Evolutionary conservation across 2,113 vertebrate species (phyloP), one percentile per base, ranked within the genome.

Genomic region (Microcebus ravelobensis): DNA sequence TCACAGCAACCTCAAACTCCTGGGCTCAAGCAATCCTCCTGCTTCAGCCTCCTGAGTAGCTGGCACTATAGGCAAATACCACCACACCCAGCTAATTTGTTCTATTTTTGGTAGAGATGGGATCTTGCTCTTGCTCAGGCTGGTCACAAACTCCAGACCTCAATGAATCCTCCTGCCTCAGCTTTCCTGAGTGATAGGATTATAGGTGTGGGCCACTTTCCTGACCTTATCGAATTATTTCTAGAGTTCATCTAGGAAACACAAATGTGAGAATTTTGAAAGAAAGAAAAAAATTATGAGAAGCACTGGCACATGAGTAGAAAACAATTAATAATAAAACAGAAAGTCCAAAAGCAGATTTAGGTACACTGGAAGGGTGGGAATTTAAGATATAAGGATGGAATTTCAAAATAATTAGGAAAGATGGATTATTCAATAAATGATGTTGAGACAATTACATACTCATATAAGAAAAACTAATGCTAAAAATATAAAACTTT

Each of bases 181-280:
- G 59, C 59, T 25, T 61, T 9, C 25, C 59, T 12, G 59, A 61
- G 59, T 61, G 25, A 10, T 27, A 61, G 59, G 59, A 61, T 61
- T 27, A 61, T 10, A 61, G 59, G 59, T 11, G 1, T 27, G 23
- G 11, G 23, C 59, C 18, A 57, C 55, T 5, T 57, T 57, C 55
- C 55, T 57, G 55, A 6, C 55, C 57, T n/a, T 90, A 36, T 94
- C 15, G 61, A 39, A 82, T 42, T 82, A 21, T 91, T 76, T 91
- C 21, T 87, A 59, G 81, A 82, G 59, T 87, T 87, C 48, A 61
- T 68, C 15, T 91, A 50, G n/a, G 81, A 94, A 94, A 59, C 27
- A 87, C 21, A 81, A 31, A 81, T 68, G 27, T 11, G 25, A 76
- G 31, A 68, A 76, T 23, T 76, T 76, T 83, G 84, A 68, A 92